These are phyloP conservation scores for Nyleta sp. DNA, from an alignment of 2,888 invertebrate species.

Conservation along the genomic window DNA sequence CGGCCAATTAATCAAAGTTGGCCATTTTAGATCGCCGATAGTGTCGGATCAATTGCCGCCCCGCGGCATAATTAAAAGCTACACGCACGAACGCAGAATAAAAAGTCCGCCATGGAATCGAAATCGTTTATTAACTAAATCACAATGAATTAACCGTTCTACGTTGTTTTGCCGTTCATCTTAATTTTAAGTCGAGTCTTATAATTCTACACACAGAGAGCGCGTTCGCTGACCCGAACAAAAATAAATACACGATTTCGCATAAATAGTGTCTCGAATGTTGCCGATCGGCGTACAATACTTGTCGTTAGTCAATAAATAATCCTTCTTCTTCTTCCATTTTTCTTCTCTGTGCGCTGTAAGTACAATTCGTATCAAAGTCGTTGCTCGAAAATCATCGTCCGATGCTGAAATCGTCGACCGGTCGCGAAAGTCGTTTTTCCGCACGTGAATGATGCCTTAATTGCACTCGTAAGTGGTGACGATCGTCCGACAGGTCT, in stretches of 20 bases:
- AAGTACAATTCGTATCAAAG: conserved; percentile 56
- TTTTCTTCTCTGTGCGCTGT: conserved; percentile 16
- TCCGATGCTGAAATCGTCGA: no score
- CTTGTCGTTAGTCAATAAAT: conserved; percentile 34
- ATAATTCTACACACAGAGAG: conserved; percentile 48
- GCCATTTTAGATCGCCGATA: conserved; percentile 37
- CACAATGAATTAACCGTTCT: conserved; percentile 39
- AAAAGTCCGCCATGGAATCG: conserved; percentile 24
- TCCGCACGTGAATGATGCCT: conserved; percentile 64
- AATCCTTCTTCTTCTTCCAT: neutral
- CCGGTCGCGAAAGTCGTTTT: no score
- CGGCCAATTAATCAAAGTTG: conserved; percentile 18
- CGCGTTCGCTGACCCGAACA: neutral
- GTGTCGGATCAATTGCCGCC: conserved; percentile 20
- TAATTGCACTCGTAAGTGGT: conserved; percentile 89
- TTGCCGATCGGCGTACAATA: conserved; percentile 1
- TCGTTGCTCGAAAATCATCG: no score
- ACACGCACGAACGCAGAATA: neutral
- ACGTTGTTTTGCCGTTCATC: conserved; percentile 11
- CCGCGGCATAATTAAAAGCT: conserved; percentile 12
- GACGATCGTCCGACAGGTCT: conserved; percentile 88
- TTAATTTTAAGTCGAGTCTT: conserved; percentile 43
- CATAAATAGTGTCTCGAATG: conserved; percentile 20
- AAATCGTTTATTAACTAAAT: conserved; percentile 59
- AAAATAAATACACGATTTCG: conserved; percentile 36